Conservation (phyloP, 2,797 vertebrate genomes). For the Pogonophryne albipinna region DNA sequence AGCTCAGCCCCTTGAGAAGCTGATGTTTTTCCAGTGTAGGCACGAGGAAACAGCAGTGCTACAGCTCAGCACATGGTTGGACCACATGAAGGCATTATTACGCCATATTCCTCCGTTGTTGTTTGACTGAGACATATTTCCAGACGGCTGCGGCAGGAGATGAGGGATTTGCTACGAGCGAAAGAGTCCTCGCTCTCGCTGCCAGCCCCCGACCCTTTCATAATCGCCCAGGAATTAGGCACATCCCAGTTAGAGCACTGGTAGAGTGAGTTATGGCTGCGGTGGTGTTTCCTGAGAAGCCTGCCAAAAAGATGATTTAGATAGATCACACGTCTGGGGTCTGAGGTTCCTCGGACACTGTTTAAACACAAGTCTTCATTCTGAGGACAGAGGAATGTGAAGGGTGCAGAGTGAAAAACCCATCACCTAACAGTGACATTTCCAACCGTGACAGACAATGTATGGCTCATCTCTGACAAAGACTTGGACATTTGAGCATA, state of each 20-base stretch:
- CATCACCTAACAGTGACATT: conserved; percentile 80
- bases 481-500: conserved; percentile 9
- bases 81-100: conserved; percentile 72
- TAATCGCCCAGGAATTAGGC: conserved; percentile 76
- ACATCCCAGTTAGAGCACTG: conserved; percentile 67
- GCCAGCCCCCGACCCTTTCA: conserved; percentile 70
- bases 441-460: conserved; percentile 65
- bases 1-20: conserved; percentile 28
- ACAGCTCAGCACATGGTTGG: conserved; percentile 55
- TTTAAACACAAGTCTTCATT: conserved; percentile 75
- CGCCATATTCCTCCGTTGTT: conserved; percentile 56
- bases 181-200: conserved; percentile 45
- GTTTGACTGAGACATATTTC: conserved; percentile 82
- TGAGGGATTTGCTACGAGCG: conserved; percentile 63
- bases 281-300: conserved; percentile 67
- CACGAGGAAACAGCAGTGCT: conserved; percentile 63
- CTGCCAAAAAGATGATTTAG: conserved; percentile 80
- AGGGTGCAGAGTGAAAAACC: conserved; percentile 57
- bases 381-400: conserved; percentile 68
- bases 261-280: conserved; percentile 70
- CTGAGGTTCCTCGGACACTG: conserved; percentile 74
- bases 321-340: conserved; percentile 75
- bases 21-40: conserved; percentile 64
- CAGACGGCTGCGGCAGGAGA: conserved; percentile 66
- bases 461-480: conserved; percentile 43